Base-by-base conservation (phyloP, 2,797 vertebrate species). In the Geotria australis region DNA sequence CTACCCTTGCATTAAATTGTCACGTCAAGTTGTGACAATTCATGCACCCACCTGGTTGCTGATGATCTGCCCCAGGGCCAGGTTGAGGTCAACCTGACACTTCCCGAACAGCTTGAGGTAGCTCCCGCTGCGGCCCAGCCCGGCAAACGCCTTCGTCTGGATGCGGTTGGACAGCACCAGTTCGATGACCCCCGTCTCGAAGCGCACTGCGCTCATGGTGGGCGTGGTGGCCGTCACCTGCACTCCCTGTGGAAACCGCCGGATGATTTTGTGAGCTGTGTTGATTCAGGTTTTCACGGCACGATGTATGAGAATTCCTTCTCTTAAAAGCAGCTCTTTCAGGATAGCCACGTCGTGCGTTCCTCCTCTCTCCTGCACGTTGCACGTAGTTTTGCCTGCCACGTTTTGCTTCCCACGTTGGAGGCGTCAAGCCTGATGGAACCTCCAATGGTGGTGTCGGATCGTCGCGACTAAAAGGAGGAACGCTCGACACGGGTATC, bases 21-120 rank as follows among this genome's bases (percentile, higher is more conserved):
- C 3, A 15, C 46, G 57, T 12, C 46, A 56, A 46, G 60, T 8
- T 11, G 2, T 10, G 58, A 57, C 59, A 3, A 60, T 10, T 9
- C 59, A 61, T 51, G 2, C 55, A 62, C 72, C 63, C 8, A 94
- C 91, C 78, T 99, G 91, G 69, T 99, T 88, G 62, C 94, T 95
- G 61, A 99, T 83, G 58, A 99, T 96, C 70, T 99, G 91, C 48
- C 91, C 91, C 3, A 99, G 72, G 2, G 91, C 91, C 66, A 99
- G 73, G 69, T 99, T 78, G 62, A 99, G 76, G 68, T 96, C 91
- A 53, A 96, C 89, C 63, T 99, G 89, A 67, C 91, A 99, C 71
- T 99, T 99, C 38, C 89, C 89, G 62, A 99, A 99, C 45, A 99
- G 78, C 64, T 99, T 99, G 24, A 99, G 73, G 68, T 94, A 99